Conservation (phyloP, 53 echinoderm and acorn worm genomes). For the Arbacia lixula region DNA sequence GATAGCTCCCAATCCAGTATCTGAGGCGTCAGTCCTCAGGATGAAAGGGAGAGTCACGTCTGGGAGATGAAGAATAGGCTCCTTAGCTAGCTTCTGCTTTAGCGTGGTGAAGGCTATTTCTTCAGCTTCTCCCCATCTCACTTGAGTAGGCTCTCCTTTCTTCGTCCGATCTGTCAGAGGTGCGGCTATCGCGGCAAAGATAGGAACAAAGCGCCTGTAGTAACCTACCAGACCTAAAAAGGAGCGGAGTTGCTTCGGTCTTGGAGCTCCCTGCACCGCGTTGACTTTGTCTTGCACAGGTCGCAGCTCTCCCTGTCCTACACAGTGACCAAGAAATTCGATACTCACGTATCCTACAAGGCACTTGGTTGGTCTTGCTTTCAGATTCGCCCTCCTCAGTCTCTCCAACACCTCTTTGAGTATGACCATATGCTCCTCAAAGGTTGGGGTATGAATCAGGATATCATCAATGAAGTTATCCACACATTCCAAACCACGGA, state of each 20-base stretch:
- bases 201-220: constrained; percentile 37
- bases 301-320: background rate
- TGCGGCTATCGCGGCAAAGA: constrained; percentile 44
- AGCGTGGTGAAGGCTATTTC: background rate
- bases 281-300: constrained; percentile 21
- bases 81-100: background rate
- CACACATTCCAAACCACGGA: too few relatives aligned
- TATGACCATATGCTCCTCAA: too few relatives aligned
- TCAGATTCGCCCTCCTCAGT: too few relatives aligned
- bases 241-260: constrained; percentile 48
- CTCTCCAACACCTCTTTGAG: too few relatives aligned
- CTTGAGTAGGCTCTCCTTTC: constrained; percentile 1
- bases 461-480: too few relatives aligned
- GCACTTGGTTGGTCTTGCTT: constrained; percentile 47
- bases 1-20: constrained; percentile 28
- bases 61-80: constrained; percentile 37
- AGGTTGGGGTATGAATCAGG: too few relatives aligned
- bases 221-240: constrained; percentile 48
- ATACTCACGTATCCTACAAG: constrained; percentile 3
- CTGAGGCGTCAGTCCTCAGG: constrained; percentile 36
- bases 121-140: constrained; percentile 29
- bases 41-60: background rate
- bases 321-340: constrained; percentile 36
- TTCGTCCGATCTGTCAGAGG: constrained; percentile 7
- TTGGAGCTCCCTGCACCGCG: constrained; percentile 9